These are phyloP conservation scores for Calvadosia cruxmelitensis DNA, from an alignment of 30 jellyfish, hydroid and myxozoan genomes.

Conservation along the genomic window DNA sequence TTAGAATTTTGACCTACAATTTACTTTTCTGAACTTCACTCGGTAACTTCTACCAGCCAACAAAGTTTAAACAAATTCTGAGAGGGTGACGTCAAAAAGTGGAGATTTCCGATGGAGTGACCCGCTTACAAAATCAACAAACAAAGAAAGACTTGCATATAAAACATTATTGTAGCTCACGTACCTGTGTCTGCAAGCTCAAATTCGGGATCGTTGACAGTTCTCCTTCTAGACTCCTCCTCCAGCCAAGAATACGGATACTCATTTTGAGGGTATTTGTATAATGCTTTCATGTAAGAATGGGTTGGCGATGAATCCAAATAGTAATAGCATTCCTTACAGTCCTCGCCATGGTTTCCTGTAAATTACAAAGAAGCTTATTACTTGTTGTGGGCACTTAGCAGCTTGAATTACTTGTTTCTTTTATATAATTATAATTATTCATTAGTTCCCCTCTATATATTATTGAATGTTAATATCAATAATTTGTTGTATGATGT, in stretches of 20 bases:
- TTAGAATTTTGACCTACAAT: too few species aligned
- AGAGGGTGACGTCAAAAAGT: too few species aligned
- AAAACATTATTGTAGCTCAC: neutral
- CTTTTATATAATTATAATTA: too few species aligned
- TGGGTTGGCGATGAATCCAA: conserved; percentile 84
- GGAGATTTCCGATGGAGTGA: too few species aligned
- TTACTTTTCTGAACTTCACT: too few species aligned
- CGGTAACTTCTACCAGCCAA: too few species aligned
- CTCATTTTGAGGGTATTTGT: conserved; percentile 76
- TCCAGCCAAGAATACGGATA: conserved; percentile 60
- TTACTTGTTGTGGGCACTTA: neutral
- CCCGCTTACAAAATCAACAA: too few species aligned
- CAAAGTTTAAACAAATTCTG: too few species aligned
- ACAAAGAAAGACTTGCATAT: too few species aligned
- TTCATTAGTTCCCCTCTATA: too few species aligned
- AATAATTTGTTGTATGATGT: too few species aligned
- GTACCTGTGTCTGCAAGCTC: conserved; percentile 78
- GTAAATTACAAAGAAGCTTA: neutral
- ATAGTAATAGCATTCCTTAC: conserved; percentile 63
- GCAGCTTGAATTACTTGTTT: neutral
- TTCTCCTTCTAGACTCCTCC: conserved; percentile 49
- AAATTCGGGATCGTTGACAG: conserved; percentile 37
- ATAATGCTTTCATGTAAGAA: conserved; percentile 76
- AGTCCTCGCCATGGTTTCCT: conserved; percentile 96
- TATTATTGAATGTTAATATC: too few species aligned